Conservation (phyloP, 2,888 invertebrate species). For the Patella ulyssiponensis region DNA sequence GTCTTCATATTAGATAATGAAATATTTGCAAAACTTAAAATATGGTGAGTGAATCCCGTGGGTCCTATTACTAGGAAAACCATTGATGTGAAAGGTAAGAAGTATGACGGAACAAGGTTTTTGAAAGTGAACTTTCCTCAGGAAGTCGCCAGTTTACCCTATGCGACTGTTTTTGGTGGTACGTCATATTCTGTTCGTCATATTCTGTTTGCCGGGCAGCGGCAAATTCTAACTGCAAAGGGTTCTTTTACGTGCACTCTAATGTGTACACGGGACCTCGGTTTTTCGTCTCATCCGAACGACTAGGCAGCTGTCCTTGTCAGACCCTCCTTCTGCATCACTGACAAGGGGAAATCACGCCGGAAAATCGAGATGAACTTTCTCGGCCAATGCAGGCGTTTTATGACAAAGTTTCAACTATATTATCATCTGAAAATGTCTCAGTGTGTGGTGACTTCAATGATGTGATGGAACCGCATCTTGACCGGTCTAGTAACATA, state of each 20-base stretch:
- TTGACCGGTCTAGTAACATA: not conserved
- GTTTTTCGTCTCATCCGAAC: too few relatives aligned
- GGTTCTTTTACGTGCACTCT: too few relatives aligned
- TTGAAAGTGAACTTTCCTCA: not conserved
- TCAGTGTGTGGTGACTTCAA: too few relatives aligned
- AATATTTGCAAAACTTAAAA: not conserved
- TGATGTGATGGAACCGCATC: not conserved
- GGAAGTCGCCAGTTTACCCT: not conserved
- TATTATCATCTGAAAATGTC: not conserved
- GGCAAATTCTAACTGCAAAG: too few relatives aligned
- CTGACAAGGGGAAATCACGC: too few relatives aligned
- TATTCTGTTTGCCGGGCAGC: too few relatives aligned
- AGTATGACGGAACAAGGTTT: not conserved
- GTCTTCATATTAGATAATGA: too few relatives aligned
- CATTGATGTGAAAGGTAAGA: not conserved
- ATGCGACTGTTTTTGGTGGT: not conserved
- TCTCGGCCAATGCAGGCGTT: too few relatives aligned
- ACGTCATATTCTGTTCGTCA: constrained; percentile 3
- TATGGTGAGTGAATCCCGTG: not conserved
- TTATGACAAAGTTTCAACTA: not conserved
- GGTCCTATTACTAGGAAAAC: not conserved
- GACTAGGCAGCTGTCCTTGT: too few relatives aligned
- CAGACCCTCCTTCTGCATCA: too few relatives aligned
- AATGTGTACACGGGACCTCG: too few relatives aligned
- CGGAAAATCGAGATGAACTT: too few relatives aligned